Evolutionary conservation across 2,113 vertebrate genomes (phyloP).

Genomic region (Toxotes chatareus): DNA sequence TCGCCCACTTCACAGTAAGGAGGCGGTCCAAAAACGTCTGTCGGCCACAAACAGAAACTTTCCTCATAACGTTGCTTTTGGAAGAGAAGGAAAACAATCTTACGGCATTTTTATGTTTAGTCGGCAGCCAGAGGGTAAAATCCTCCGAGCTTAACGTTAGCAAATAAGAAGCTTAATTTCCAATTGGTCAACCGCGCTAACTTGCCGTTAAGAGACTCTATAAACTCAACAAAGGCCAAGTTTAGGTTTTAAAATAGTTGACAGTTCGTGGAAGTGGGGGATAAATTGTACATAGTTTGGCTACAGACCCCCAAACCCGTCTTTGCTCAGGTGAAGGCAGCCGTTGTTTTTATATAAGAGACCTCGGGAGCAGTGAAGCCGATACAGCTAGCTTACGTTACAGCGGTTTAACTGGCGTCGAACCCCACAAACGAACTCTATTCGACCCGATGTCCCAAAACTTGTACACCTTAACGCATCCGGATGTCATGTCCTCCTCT

Average conservation of each 20-base stretch:
- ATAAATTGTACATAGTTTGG: accelerated
- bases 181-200: not conserved
- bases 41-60: not conserved
- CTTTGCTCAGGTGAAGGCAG: not conserved
- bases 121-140: not conserved
- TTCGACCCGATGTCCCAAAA: not conserved
- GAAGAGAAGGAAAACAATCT: not conserved
- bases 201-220: not conserved
- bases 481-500: not conserved
- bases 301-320: not conserved
- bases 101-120: not conserved
- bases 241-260: not conserved
- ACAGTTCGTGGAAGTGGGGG: accelerated
- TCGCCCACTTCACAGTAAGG: not conserved
- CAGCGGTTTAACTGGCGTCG: not conserved
- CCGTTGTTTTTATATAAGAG: constrained; percentile 59
- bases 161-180: constrained; percentile 59
- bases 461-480: not conserved
- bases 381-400: constrained; percentile 42
- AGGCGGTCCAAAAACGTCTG: not conserved
- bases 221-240: not conserved
- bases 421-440: constrained; percentile 15
- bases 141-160: constrained; percentile 35
- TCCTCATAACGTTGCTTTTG: not conserved
- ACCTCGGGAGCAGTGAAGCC: constrained; percentile 13